Evolutionary conservation across 2,113 vertebrate genomes (phyloP), one percentile per base, ranked within the genome.

Genomic region (Forbesichthys papilliferus): DNA sequence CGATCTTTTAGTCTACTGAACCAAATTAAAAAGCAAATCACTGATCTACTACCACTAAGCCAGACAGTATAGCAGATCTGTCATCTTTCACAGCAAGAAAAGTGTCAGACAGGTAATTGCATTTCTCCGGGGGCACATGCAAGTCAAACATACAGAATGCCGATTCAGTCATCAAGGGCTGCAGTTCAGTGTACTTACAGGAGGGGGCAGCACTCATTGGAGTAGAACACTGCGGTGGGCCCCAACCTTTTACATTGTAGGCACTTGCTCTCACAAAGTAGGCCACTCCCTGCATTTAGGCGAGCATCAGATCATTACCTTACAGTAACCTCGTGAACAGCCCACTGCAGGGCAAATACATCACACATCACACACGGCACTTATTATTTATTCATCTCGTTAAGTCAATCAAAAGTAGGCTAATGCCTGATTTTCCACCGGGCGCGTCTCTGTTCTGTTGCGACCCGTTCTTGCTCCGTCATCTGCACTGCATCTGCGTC

Each of bases 181-280:
- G 73, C 52, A 83, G 75, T 84, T 75, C 61, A 33, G 62, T 10
- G 3, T 87, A 93, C 93, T 94, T 82, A 94, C 92, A 92, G 78
- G 93, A 94, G 72, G 92, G 92, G 79, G 86, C 82, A 77, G 87
- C 88, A 48, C 90, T 87, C 79, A 64, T 80, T 5, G 93, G 93
- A 49, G 83, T 74, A 4, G 90, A 91, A 76, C 59, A 71, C 83
- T 89, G 89, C 64, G 89, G 71, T 1, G 76, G 87, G 11, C 93
- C 92, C 92, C 92, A 94, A 82, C 93, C 93, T 77, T 88, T 92
- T 70, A 92, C 85, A 14, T 94, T 94, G 84, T 83, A 91, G 66
- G 90, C 89, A 18, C 85, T 88, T 59, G 86, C 92, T 78, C 90
- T 89, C 20, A 93, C 88, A 62, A 88, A 92, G 83, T 92, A 93